These are phyloP conservation scores for Temnopleurus reevesii DNA, from an alignment of 53 echinoderm and acorn worm species.

Conservation along the genomic window DNA sequence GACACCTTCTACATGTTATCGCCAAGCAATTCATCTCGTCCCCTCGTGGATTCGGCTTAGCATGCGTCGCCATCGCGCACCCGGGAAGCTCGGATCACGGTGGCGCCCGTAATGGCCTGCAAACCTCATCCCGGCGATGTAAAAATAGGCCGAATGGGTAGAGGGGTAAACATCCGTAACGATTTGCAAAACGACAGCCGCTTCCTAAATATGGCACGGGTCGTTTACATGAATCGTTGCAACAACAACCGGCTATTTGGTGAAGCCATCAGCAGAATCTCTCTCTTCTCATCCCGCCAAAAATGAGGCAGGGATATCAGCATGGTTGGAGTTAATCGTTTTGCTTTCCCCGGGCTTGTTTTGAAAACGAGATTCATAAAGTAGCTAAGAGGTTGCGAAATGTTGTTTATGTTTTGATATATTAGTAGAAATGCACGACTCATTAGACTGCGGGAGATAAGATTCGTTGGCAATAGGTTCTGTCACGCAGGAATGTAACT, in stretches of 20 bases:
- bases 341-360: neutral
- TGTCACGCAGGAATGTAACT: too few relatives aligned
- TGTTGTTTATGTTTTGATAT: neutral
- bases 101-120: slow-evolving; percentile 19
- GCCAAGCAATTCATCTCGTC: slow-evolving; percentile 3
- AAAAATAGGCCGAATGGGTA: neutral
- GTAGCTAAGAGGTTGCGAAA: neutral
- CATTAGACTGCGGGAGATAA: neutral
- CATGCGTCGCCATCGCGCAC: neutral
- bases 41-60: neutral
- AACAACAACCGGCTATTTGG: slow-evolving; percentile 31
- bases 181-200: slow-evolving; percentile 23
- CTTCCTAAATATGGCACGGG: slow-evolving; percentile 20
- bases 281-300: neutral
- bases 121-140: neutral
- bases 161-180: slow-evolving; percentile 21
- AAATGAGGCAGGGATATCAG: neutral
- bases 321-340: slow-evolving; percentile 24
- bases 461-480: too few relatives aligned
- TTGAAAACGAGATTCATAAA: neutral
- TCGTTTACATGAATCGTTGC: slow-evolving; percentile 14
- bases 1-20: neutral
- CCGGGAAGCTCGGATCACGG: neutral
- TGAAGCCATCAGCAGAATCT: neutral
- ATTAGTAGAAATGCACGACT: neutral